Evolutionary conservation across 2,797 vertebrate genomes (phyloP).

Genomic region (Alauda arvensis): DNA sequence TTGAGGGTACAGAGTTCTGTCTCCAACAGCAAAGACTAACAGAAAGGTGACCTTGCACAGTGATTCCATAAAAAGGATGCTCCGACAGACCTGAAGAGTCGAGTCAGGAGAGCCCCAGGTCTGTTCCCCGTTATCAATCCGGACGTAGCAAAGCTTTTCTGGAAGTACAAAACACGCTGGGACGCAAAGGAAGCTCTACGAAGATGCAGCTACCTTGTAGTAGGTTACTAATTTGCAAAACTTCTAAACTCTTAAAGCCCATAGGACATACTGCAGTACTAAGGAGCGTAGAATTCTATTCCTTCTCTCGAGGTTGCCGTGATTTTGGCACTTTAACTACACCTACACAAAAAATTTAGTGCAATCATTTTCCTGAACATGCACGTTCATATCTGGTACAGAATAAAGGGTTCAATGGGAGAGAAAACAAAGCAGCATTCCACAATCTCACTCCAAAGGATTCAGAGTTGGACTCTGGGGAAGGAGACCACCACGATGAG

Average conservation of each 20-base stretch:
- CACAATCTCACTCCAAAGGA: conserved; percentile 50
- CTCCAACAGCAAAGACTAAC: conserved; percentile 40
- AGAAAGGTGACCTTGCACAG: conserved; percentile 55
- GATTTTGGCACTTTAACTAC: conserved; percentile 67
- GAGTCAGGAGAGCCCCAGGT: background rate
- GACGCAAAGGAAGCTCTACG: conserved; percentile 65
- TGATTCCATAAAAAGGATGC: conserved; percentile 54
- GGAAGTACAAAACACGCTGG: conserved; percentile 65
- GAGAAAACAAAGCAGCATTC: conserved; percentile 68
- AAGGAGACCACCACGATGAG: conserved; percentile 50
- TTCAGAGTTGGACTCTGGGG: conserved; percentile 64
- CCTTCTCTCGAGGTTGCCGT: conserved; percentile 59
- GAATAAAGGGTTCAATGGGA: conserved; percentile 41
- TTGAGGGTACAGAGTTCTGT: conserved; percentile 48
- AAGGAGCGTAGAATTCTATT: conserved; percentile 60
- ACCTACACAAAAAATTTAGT: conserved; percentile 64
- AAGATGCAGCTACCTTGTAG: conserved; percentile 64
- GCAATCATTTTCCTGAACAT: conserved; percentile 65
- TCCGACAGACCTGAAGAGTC: conserved; percentile 26
- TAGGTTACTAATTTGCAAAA: conserved; percentile 62
- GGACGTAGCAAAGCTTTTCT: conserved; percentile 56
- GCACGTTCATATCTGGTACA: conserved; percentile 64
- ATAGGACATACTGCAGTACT: conserved; percentile 67
- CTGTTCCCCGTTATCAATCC: background rate
- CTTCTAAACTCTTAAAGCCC: conserved; percentile 62